Evolutionary conservation across 2,797 vertebrate species (phyloP).

Genomic region (Tapirus indicus): DNA sequence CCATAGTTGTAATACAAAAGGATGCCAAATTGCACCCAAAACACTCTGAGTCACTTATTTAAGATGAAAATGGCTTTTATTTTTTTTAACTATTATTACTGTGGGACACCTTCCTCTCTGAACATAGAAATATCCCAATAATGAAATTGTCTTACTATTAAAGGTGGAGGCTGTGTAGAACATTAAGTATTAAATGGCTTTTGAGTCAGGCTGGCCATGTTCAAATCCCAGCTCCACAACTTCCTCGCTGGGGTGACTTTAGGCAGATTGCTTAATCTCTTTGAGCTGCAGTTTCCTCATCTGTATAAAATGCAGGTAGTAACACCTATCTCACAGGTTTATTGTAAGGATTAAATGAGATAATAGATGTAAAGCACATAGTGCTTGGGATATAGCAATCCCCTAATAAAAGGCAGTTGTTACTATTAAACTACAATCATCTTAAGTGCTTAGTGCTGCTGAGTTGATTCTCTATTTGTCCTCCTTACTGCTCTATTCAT

Average conservation of each 20-base stretch:
- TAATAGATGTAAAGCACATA: background rate
- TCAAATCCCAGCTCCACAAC: background rate
- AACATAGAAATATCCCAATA: background rate
- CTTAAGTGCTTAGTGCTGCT: background rate
- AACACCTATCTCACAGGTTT: background rate
- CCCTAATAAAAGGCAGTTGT: background rate
- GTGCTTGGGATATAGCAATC: background rate
- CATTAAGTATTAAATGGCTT: conserved; percentile 2
- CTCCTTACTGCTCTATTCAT: background rate
- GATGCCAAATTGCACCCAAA: background rate
- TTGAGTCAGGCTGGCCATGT: background rate
- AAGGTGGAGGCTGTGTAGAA: background rate
- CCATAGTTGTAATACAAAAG: background rate
- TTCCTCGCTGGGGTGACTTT: background rate
- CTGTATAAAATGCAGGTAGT: background rate
- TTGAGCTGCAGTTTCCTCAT: conserved; percentile 30
- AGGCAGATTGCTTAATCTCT: background rate
- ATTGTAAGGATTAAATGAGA: background rate
- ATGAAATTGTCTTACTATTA: background rate
- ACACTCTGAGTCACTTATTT: background rate
- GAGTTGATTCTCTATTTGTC: background rate
- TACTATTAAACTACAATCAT: background rate
- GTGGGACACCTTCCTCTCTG: background rate
- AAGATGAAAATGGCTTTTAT: background rate
- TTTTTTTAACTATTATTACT: background rate